Evolutionary conservation across 2,797 vertebrate species (phyloP), one percentile per base, ranked within the genome.

Genomic region (Austrolebias charrua): DNA sequence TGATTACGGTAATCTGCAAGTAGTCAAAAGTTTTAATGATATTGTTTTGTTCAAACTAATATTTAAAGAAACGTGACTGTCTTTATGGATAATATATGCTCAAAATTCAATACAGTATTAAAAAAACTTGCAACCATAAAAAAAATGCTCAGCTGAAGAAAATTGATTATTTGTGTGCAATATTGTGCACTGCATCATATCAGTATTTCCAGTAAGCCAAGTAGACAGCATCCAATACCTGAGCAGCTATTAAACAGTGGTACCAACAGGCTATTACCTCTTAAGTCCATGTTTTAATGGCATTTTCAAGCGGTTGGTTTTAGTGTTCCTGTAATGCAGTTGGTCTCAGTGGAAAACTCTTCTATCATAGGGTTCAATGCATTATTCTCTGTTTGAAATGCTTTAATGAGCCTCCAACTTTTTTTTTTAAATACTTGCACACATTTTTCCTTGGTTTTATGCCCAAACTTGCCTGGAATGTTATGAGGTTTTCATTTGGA

Each of bases 251-350:
- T 56, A 55, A 63, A 52, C 42, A 15, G 16, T 48, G 9, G 44
- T 7, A 46, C 48, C 33, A 40, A 10, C 40, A 29, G 57, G 48
- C 63, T 56, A 60, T 67, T 67, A 60, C 63, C 50, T 58, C 46
- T 31, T 65, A 24, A 15, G 33, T 55, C 43, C 40, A 44, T 3
- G 31, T 20, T 47, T 19, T 69, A 55, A 57, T 38, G 43, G 56
- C 43, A 44, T 31, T 29, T 48, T 18, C 15, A 6, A 49, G n/a
- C 1, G 20, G 16, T 20, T 50, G 48, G 10, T 16, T 66, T 49
- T 35, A 28, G 18, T 44, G 3, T 53, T 58, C 47, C 54, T 60
- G 57, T 7, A 28, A 66, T 20, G 40, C 12, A 5, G 24, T 59
- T 46, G 20, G 57, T 55, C 40, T 58, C 12, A 52, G 56, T 51